Evolutionary conservation across 2,113 vertebrate species (phyloP).

Genomic region (Galemys pyrenaicus): DNA sequence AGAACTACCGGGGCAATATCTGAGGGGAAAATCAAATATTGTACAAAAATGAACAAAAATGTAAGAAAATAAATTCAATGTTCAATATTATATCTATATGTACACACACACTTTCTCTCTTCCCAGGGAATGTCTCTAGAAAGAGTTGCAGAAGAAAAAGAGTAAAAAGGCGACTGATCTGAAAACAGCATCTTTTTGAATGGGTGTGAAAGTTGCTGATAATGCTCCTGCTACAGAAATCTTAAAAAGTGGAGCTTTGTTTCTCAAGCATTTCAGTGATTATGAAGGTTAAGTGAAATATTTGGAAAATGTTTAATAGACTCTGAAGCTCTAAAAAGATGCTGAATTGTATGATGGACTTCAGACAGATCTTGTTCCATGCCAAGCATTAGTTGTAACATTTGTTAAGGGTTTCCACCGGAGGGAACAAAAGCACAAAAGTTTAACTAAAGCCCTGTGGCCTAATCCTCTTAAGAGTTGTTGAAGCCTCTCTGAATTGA

Average conservation of each 20-base stretch:
- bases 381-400: slow-evolving; percentile 8
- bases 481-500: slow-evolving; percentile 56
- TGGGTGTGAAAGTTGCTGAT: background rate
- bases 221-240: slow-evolving; percentile 3
- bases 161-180: background rate
- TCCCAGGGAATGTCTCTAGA: background rate
- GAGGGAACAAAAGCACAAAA: slow-evolving; percentile 63
- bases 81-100: too few species aligned
- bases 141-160: background rate
- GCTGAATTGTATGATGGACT: background rate
- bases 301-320: slow-evolving; percentile 51
- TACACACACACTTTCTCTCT: background rate
- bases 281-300: slow-evolving; percentile 13
- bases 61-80: too few species aligned
- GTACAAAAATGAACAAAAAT: too few species aligned
- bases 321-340: slow-evolving; percentile 45
- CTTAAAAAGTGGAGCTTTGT: background rate
- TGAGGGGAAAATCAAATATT: too few species aligned
- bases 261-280: background rate
- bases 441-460: slow-evolving; percentile 19
- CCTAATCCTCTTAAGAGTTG: slow-evolving; percentile 67
- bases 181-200: background rate
- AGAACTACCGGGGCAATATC: too few species aligned
- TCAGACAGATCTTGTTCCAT: background rate
- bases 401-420: slow-evolving; percentile 47